Evolutionary conservation across 1,140 invertebrate genomes (phyloP).

Genomic region (Uloborus diversus): DNA sequence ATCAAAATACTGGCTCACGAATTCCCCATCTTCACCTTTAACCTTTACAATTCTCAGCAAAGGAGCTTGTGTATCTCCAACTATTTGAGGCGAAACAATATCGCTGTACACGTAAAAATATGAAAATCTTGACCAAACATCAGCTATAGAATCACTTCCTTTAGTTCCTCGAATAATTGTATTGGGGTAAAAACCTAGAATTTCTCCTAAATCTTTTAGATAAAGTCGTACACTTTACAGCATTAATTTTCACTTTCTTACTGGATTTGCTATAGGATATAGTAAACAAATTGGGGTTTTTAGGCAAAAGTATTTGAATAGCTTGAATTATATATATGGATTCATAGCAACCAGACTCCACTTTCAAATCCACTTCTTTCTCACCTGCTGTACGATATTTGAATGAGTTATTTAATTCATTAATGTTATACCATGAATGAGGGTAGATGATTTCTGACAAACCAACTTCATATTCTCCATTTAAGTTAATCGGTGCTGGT

Average conservation of each 20-base stretch:
- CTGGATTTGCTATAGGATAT: background rate
- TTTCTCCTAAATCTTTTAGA: background rate
- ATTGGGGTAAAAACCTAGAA: background rate
- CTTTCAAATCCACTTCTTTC: too few relatives aligned
- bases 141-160: background rate
- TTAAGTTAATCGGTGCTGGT: too few relatives aligned
- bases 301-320: background rate
- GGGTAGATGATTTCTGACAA: too few relatives aligned
- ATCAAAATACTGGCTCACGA: background rate
- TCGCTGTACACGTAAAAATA: background rate
- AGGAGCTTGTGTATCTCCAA: background rate
- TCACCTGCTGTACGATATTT: too few relatives aligned
- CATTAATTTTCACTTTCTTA: background rate
- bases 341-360: background rate
- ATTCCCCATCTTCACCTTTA: background rate
- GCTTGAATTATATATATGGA: background rate
- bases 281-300: background rate
- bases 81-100: background rate
- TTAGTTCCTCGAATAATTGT: background rate
- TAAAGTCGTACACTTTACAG: background rate
- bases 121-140: background rate
- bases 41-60: background rate
- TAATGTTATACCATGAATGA: too few relatives aligned
- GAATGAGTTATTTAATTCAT: too few relatives aligned
- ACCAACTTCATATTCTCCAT: too few relatives aligned